Base-by-base conservation (phyloP, 2,113 vertebrate species). In the Cercocebus atys region DNA sequence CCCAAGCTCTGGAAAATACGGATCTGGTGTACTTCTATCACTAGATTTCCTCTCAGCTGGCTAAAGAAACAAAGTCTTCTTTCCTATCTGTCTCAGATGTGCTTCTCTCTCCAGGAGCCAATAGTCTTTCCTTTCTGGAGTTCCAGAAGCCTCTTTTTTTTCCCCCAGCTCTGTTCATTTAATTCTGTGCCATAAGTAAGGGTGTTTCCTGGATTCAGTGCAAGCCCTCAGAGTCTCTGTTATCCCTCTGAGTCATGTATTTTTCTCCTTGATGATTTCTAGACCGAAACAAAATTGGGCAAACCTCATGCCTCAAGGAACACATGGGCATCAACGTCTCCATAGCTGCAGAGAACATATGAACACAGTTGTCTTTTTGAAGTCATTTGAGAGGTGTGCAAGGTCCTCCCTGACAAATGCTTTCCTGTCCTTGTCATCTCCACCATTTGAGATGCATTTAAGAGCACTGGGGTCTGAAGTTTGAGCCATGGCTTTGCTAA, bases 251-350 rank as follows among this genome's bases (percentile, higher is more conserved):
- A 89, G n/a, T 93, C 52, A 38, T 25, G 16, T 52, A 32, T 89
- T 84, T 95, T 93, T 95, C 86, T 93, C 40, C 68, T 95, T 92
- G 83, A 79, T 96, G 86, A 92, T 95, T 97, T 86, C 22, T 20
- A 40, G 45, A 32, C 59, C 32, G 2, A 83, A 93, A 82, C 38
- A 66, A 81, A 93, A 35, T 7, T 14, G 7, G 61, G 40, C 38
- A 81, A 92, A 40, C 1, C 47, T 94, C 78, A 59, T 0, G 35
- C 38, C 8, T 73, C 40, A 45, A 47, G 45, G 50, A 82, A 40
- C 82, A 40, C 30, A 73, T 72, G 30, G 13, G 13, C 30, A 40
- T 76, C 27, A 3, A 1, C 32, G 40, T 5, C 61, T 72, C 64
- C 12, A 0, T 16, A 68, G 32, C 27, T 75, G 10, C 40, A 82